Evolutionary conservation across 1,140 invertebrate species (phyloP).

Genomic region (Dinoponera quadriceps): DNA sequence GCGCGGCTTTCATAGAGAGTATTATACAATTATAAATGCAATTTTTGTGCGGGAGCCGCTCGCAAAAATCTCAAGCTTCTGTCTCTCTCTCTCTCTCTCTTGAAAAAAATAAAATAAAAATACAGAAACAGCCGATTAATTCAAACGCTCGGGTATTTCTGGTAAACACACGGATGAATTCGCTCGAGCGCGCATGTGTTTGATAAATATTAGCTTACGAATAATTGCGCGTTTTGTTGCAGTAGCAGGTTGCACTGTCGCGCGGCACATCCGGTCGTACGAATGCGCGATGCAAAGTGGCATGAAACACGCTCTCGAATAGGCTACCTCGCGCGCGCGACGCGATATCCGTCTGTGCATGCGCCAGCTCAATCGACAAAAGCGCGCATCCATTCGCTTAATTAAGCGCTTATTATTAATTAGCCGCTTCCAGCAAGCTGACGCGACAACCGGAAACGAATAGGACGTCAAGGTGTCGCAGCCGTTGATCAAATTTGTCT

Average conservation of each 20-base stretch:
- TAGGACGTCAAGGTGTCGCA: constrained; percentile 73
- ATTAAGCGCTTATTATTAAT: constrained; percentile 77
- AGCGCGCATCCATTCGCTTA: constrained; percentile 73
- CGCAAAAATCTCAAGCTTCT: too few species aligned
- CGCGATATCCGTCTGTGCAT: constrained; percentile 17
- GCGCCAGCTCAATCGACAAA: constrained; percentile 64
- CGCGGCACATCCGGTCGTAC: constrained; percentile 48
- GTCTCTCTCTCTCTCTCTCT: too few species aligned
- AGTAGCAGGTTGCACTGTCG: constrained; percentile 61
- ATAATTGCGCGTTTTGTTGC: constrained; percentile 66
- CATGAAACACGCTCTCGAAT: constrained; percentile 54
- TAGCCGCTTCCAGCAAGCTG: constrained; percentile 65
- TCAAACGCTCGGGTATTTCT: background rate
- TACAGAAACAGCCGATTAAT: too few species aligned
- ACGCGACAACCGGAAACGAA: constrained; percentile 66
- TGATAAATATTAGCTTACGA: constrained; percentile 72
- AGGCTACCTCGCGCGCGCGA: constrained; percentile 25
- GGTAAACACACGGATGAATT: constrained; percentile 30
- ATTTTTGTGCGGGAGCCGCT: too few species aligned
- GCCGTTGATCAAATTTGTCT: constrained; percentile 71
- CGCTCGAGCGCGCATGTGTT: background rate
- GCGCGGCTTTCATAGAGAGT: too few species aligned
- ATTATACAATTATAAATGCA: too few species aligned
- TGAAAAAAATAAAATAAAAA: too few species aligned
- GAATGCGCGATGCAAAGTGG: constrained; percentile 46